Base-by-base conservation (phyloP, 1,140 invertebrate species). In the Drosophila oshimai region DNA sequence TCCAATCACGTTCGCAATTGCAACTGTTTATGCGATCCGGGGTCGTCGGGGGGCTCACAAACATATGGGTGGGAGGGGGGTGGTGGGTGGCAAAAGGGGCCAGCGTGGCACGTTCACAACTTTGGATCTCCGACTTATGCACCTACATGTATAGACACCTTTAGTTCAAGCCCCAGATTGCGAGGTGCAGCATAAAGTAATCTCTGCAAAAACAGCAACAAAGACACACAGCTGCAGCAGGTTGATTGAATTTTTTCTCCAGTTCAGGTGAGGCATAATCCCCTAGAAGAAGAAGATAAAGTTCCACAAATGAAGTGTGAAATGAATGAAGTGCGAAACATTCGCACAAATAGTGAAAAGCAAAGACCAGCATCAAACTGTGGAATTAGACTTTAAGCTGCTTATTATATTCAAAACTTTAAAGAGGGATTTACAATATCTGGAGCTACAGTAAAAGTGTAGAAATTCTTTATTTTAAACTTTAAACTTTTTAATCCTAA, bases 1-100 rank as follows among this genome's bases (percentile, higher is more conserved):
- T 76, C 55, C 71, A 83, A 81, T 81, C 77, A 81, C 77, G 77
- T 81, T 83, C 79, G 77, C 74, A 81, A 81, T 76, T 81, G 78
- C 74, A 81, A 81, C 77, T 81, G 77, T 81, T 76, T 62, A 76
- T 81, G 71, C 74, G 65, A 42, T 15, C 26, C 12, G 51, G 20
- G 51, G 34, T 15, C 20, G 24, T 17, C 13, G 31, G 47, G 57
- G 51, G 53, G 55, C 20, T 42, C 22, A 15, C 58, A 6, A 10
- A 15, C 18, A 31, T 44, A n/a, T 24, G 53, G 58, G 12, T 18
- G 42, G 7, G 26, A 13, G 17, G 51, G 50, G 20, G n/a, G 17
- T n/a, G 26, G 57, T 54, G 57, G 36, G 57, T 18, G 53, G 36
- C 46, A 17, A 15, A 22, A 39, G 42, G 42, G 26, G 58, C 18